Evolutionary conservation across 1,140 invertebrate species (phyloP).

Genomic region (Aphelinus atriplicis): DNA sequence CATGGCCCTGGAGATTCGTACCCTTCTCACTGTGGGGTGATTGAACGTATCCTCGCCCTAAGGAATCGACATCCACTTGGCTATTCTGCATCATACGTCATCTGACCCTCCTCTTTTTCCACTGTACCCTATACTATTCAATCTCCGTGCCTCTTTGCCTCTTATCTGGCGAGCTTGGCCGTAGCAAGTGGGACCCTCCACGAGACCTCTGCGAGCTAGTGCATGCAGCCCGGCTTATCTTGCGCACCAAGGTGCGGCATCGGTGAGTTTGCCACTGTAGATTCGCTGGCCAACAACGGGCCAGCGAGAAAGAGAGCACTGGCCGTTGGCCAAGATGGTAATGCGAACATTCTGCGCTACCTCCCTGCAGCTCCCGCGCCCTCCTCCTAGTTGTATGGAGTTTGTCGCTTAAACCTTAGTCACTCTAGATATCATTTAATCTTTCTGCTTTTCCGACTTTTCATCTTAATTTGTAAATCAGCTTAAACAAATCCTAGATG

Average conservation of each 20-base stretch:
- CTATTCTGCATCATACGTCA: too few species aligned
- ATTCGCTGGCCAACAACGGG: background rate
- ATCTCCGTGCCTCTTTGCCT: too few species aligned
- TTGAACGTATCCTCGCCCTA: too few species aligned
- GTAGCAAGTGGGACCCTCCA: too few species aligned
- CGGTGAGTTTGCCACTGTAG: background rate
- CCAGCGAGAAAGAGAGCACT: slow-evolving; percentile 7
- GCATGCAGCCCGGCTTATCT: slow-evolving; percentile 6
- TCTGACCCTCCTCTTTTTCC: too few species aligned
- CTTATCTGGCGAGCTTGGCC: too few species aligned
- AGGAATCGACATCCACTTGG: too few species aligned
- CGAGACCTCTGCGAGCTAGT: background rate
- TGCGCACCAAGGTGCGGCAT: background rate
- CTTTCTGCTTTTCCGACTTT: background rate
- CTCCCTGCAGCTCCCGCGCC: background rate
- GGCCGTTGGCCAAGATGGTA: slow-evolving; percentile 23
- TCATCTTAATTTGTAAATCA: background rate
- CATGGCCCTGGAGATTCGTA: too few species aligned
- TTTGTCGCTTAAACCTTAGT: background rate
- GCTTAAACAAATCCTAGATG: too few species aligned
- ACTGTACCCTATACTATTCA: too few species aligned
- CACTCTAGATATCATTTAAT: background rate
- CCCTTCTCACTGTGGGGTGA: too few species aligned
- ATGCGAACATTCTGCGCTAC: slow-evolving; percentile 4
- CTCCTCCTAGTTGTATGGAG: background rate